Conservation (phyloP, 2,888 invertebrate genomes). For the Notodonta dromedarius region DNA sequence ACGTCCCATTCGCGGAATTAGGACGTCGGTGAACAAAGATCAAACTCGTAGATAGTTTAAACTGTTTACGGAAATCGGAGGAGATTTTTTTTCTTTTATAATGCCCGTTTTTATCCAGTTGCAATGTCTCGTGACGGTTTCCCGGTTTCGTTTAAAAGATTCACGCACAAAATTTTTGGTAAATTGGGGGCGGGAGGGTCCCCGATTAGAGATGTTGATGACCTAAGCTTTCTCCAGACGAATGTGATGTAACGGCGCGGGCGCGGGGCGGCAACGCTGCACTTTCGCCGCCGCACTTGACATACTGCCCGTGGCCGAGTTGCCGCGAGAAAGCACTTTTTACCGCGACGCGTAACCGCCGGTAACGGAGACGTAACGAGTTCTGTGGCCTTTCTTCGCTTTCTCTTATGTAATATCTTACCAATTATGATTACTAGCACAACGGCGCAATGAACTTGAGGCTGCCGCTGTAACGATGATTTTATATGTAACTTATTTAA, state of each 20-base stretch:
- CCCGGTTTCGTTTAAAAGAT: not conserved
- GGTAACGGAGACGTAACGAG: conserved; percentile 74
- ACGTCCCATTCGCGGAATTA: conserved; percentile 73
- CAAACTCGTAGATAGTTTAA: conserved; percentile 35
- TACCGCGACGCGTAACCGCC: conserved; percentile 75
- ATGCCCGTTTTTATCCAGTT: not conserved
- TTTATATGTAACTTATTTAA: not conserved
- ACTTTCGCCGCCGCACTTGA: conserved; percentile 83
- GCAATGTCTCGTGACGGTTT: not conserved
- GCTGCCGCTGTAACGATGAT: not conserved
- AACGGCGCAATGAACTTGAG: conserved; percentile 75
- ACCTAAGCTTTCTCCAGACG: conserved; percentile 79
- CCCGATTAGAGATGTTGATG: conserved; percentile 63
- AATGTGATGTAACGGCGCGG: conserved; percentile 75
- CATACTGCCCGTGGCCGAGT: conserved; percentile 84
- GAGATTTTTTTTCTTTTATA: not conserved
- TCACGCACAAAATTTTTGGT: not conserved
- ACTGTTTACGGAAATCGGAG: conserved; percentile 42
- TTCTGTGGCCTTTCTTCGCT: conserved; percentile 78
- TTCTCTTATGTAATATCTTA: conserved; percentile 77
- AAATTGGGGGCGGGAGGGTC: not conserved
- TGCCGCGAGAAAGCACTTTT: conserved; percentile 82
- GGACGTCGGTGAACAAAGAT: conserved; percentile 59
- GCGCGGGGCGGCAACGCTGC: conserved; percentile 73
- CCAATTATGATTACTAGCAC: conserved; percentile 75